phyloP scores from a whole-genome alignment of 2,888 invertebrate species.

The Punctoribates punctum region DNA sequence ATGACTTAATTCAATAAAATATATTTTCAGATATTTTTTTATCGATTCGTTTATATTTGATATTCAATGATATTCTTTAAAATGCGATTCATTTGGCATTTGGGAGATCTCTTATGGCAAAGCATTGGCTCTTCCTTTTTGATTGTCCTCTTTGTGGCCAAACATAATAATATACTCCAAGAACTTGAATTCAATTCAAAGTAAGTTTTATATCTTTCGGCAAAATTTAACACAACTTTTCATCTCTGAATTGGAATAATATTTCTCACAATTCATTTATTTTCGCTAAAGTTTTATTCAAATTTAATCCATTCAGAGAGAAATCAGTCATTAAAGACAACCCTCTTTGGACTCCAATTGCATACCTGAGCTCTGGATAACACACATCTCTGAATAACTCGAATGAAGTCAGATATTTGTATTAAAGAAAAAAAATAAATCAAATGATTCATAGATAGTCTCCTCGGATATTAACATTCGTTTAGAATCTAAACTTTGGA shows the following conservation, averaged over 20 bases:
- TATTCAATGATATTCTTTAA: neutral
- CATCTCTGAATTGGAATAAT: neutral
- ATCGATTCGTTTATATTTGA: neutral
- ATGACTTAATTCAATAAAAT: neutral
- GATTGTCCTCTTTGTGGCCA: too few species aligned
- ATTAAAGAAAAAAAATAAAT: too few species aligned
- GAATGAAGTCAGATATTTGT: too few species aligned
- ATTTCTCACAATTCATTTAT: neutral
- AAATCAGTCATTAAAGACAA: neutral
- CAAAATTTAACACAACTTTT: neutral
- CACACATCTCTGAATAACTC: too few species aligned
- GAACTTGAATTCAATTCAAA: neutral
- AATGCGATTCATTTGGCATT: too few species aligned
- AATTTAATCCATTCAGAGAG: neutral
- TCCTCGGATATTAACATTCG: too few species aligned
- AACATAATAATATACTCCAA: too few species aligned
- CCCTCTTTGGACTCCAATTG: neutral
- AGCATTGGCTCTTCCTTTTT: too few species aligned
- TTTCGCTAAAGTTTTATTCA: neutral
- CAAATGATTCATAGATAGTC: too few species aligned
- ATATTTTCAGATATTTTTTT: neutral
- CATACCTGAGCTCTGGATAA: neutral
- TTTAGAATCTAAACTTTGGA: too few species aligned
- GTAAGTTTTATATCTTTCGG: neutral
- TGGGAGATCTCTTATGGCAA: too few species aligned